Percentiles rank a stretch among this genome's conserved stretches.
phyloP scores from a whole-genome alignment of 2,113 vertebrate genomes.

The Callaeas wilsoni region DNA sequence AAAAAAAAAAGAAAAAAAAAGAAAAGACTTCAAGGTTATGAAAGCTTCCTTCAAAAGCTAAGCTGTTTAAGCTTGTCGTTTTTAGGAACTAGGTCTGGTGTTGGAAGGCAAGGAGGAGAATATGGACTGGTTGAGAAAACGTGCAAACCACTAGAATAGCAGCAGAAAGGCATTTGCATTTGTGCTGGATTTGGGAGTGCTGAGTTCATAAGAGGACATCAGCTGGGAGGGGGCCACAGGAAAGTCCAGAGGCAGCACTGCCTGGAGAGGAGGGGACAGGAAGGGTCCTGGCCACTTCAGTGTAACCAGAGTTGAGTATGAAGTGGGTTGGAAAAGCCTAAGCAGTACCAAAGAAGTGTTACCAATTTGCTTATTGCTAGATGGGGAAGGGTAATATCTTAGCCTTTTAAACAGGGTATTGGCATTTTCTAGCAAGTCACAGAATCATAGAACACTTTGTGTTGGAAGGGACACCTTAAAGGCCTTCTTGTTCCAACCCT shows the following conservation, averaged over 20 bases:
- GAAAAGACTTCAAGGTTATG: neutral
- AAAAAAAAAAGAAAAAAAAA: neutral
- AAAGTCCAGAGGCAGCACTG: neutral
- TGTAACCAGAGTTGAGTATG: neutral
- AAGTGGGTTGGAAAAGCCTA: neutral
- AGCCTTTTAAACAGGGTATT: neutral
- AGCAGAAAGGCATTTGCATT: neutral
- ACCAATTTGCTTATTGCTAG: neutral
- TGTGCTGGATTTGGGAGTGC: neutral
- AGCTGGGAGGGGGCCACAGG: neutral
- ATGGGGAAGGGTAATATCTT: neutral
- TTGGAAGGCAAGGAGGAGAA: neutral
- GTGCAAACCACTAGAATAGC: neutral
- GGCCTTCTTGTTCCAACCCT: neutral
- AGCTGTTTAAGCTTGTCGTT: neutral
- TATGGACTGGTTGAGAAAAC: neutral
- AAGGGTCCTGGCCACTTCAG: fast-evolving
- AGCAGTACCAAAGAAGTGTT: neutral
- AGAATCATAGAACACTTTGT: neutral
- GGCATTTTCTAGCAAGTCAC: neutral
- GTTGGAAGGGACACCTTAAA: neutral
- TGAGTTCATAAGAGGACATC: neutral
- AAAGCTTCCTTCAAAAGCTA: neutral
- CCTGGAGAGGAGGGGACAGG: neutral
- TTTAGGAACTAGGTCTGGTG: neutral